Conservation (phyloP, 2,113 vertebrate genomes). For the Zosterops borbonicus region DNA sequence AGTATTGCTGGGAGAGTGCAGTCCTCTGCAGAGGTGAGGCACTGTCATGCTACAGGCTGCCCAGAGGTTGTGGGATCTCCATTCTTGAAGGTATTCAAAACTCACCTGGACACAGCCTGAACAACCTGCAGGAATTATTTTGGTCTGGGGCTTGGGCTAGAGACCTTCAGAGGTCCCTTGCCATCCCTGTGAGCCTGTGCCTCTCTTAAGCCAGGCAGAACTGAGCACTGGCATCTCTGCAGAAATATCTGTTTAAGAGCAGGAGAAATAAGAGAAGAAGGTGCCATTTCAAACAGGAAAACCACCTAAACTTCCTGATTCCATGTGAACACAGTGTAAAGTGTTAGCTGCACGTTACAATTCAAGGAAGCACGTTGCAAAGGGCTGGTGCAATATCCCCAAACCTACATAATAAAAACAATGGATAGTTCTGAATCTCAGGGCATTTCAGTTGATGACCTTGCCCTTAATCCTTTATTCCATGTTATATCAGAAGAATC, state of each 20-base stretch:
- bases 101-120: background rate
- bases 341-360: background rate
- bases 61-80: background rate
- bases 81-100: background rate
- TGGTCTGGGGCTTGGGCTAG: background rate
- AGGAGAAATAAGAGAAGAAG: background rate
- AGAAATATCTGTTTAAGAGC: background rate
- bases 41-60: background rate
- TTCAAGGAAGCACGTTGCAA: background rate
- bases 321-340: background rate
- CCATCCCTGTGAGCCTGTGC: background rate
- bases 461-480: conserved; percentile 15
- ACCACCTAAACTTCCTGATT: background rate
- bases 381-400: background rate
- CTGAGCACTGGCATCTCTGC: background rate
- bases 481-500: background rate
- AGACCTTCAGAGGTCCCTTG: background rate
- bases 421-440: background rate
- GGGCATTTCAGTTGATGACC: background rate
- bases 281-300: background rate
- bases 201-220: background rate
- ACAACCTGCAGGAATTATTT: background rate
- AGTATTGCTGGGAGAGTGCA: background rate
- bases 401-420: background rate
- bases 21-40: background rate